Evolutionary conservation across 2,888 invertebrate genomes (phyloP), one percentile per base, ranked within the genome.

Genomic region (Callinectes sapidus): DNA sequence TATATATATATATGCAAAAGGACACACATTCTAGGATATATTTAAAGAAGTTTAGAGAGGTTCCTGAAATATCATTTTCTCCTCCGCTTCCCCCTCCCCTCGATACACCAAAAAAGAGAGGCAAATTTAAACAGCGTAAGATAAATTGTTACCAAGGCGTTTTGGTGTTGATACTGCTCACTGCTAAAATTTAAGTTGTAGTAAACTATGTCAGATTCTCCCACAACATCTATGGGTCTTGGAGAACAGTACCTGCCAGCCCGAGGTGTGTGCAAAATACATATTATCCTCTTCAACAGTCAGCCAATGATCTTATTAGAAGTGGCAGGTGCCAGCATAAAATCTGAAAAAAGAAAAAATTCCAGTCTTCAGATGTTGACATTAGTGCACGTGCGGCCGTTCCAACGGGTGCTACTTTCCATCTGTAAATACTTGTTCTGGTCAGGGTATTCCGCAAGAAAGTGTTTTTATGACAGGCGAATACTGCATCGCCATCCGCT

Each of bases 361-460:
- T 28, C 81, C 32, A 81, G 35, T 16, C 81, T 32, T 81, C 81
- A 81, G 32, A 81, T 35, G 32, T 81, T 32, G 35, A 35, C 81
- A 81, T 81, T 81, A 81, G 81, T 81, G 35, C 81, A 5, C 81
- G 35, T 81, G 81, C 35, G 10, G 81, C 23, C 81, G 81, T 2
- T 81, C 13, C 32, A 16, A 35, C 81, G 81, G 81, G 81, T 81
- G 81, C 32, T 81, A 81, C 81, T 81, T 81, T 81, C 81, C 81
- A 81, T 35, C 35, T 32, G 35, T 35, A 81, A 81, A 81, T 81
- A 81, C 81, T 81, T 35, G 81, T 81, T 81, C 81, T 81, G 32
- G 81, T 35, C 32, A 81, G 81, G 81, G 81, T 81, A 81, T 81
- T 81, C 81, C 81, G 81, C 81, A 81, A 81, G 32, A 81, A 35